These are phyloP conservation scores for Synanthedon tipuliformis DNA, from an alignment of 2,888 invertebrate genomes.

Conservation along the genomic window DNA sequence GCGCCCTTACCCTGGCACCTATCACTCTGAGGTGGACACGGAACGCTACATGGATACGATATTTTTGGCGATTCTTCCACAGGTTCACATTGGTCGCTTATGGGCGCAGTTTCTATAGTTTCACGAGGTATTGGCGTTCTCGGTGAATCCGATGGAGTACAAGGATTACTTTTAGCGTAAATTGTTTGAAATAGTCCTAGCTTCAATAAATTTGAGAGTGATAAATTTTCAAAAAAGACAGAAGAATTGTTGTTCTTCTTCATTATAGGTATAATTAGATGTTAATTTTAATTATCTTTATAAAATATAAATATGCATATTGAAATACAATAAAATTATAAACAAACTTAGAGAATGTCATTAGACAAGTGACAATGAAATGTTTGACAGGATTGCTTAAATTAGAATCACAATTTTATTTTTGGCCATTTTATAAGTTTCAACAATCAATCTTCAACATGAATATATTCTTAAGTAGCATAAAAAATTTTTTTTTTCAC, in stretches of 20 bases:
- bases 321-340: too few relatives aligned
- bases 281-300: neutral
- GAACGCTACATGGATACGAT: conserved; percentile 14
- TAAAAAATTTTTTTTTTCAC: too few relatives aligned
- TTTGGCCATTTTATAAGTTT: too few relatives aligned
- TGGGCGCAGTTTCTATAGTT: conserved; percentile 1
- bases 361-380: too few relatives aligned
- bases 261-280: neutral
- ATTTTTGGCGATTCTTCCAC: conserved; percentile 26
- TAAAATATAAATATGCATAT: too few relatives aligned
- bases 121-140: conserved; percentile 13
- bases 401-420: too few relatives aligned
- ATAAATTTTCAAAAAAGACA: conserved; percentile 7
- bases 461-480: too few relatives aligned
- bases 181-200: conserved; percentile 37
- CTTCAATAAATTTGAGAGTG: conserved; percentile 36
- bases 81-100: conserved; percentile 12
- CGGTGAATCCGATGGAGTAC: conserved; percentile 22
- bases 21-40: conserved; percentile 13
- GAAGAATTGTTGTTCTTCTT: neutral
- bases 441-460: too few relatives aligned
- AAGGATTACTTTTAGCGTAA: conserved; percentile 39
- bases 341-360: too few relatives aligned
- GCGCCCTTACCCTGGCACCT: conserved; percentile 16
- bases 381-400: too few relatives aligned